Evolutionary conservation across 2,888 invertebrate genomes (phyloP).

Genomic region (Eulithis testata): DNA sequence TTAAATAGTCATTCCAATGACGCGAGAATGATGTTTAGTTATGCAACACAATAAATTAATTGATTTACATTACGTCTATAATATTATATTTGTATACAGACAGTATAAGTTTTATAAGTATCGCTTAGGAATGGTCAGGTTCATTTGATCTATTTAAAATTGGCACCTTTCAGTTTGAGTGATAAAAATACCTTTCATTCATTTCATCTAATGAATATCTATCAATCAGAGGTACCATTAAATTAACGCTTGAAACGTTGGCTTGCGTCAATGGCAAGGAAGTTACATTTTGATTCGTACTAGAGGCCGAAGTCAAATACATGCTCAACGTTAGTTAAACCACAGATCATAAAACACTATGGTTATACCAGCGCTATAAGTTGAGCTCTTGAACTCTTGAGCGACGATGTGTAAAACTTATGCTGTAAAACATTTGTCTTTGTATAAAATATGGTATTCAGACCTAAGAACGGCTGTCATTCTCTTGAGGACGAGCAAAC

Average conservation of each 20-base stretch:
- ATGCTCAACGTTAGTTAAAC: too few relatives aligned
- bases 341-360: too few relatives aligned
- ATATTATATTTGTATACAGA: neutral
- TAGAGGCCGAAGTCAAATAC: too few relatives aligned
- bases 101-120: too few relatives aligned
- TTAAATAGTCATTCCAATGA: constrained; percentile 8
- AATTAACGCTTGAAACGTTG: constrained; percentile 6
- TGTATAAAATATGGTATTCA: too few relatives aligned
- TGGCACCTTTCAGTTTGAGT: constrained; percentile 24
- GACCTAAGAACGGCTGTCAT: too few relatives aligned
- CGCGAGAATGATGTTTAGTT: constrained; percentile 11
- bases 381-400: too few relatives aligned
- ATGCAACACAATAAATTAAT: constrained; percentile 3
- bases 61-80: neutral
- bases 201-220: constrained; percentile 1
- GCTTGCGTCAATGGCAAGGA: neutral
- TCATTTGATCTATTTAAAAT: constrained; percentile 22
- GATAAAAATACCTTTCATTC: constrained; percentile 26
- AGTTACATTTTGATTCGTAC: neutral
- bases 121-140: constrained; percentile 21
- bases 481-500: neutral
- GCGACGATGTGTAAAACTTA: too few relatives aligned
- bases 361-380: too few relatives aligned
- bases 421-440: too few relatives aligned
- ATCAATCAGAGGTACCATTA: neutral